Conservation (phyloP, 2,113 vertebrate species). For the Helogale parvula region DNA sequence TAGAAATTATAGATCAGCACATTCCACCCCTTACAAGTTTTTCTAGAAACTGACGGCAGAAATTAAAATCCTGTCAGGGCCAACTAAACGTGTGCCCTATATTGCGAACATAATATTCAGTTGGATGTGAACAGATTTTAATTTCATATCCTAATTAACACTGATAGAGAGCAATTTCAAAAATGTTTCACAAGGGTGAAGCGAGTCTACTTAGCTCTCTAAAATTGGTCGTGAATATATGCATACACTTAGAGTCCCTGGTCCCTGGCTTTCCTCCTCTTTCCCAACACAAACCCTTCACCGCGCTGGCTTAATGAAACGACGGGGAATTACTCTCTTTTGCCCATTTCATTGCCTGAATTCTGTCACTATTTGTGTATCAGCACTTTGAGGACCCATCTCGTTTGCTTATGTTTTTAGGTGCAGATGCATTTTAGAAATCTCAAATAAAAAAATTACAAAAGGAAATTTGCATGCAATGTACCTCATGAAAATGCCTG, state of each 20-base stretch:
- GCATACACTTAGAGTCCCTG: neutral
- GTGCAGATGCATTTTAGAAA: constrained; percentile 61
- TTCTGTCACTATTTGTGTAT: constrained; percentile 63
- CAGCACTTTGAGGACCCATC: constrained; percentile 67
- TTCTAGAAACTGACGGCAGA: constrained; percentile 69
- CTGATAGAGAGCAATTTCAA: constrained; percentile 57
- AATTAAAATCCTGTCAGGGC: constrained; percentile 73
- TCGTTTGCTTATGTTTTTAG: constrained; percentile 56
- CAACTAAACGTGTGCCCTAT: constrained; percentile 64
- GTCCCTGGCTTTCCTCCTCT: neutral
- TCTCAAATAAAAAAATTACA: neutral
- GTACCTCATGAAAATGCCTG: neutral
- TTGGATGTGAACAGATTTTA: constrained; percentile 71
- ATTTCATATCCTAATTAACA: constrained; percentile 72
- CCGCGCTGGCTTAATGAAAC: constrained; percentile 53
- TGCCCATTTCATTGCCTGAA: constrained; percentile 67
- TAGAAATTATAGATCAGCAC: constrained; percentile 71
- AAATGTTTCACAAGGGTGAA: constrained; percentile 40
- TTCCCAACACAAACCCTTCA: neutral
- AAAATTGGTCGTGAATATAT: neutral
- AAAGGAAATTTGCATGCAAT: neutral
- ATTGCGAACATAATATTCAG: constrained; percentile 53
- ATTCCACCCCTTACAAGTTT: constrained; percentile 63
- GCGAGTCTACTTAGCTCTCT: neutral
- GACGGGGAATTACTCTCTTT: constrained; percentile 70